These are phyloP conservation scores for Poeciliopsis infans DNA, from an alignment of 2,797 vertebrate species.

Conservation along the genomic window DNA sequence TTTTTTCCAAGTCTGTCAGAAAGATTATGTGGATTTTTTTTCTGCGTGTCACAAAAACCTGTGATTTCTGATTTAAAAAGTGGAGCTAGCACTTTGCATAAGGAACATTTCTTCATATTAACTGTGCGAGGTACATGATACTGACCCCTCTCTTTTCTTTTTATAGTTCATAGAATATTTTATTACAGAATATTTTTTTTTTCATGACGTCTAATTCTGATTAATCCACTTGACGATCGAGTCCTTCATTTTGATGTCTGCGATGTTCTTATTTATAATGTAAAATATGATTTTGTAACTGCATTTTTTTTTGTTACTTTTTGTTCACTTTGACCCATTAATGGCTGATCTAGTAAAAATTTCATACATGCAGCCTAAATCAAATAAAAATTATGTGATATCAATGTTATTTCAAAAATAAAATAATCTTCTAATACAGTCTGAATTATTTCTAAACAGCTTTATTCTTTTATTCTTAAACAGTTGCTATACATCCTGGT, in stretches of 20 bases:
- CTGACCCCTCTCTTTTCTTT: slow-evolving; percentile 40
- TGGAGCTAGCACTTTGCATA: slow-evolving; percentile 45
- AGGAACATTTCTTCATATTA: slow-evolving; percentile 43
- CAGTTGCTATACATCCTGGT: too few relatives aligned
- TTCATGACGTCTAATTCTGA: slow-evolving; percentile 68
- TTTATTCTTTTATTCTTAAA: neutral
- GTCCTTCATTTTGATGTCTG: slow-evolving; percentile 65
- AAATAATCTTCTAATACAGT: slow-evolving; percentile 77
- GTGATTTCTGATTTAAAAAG: slow-evolving; percentile 33
- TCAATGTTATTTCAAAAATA: slow-evolving; percentile 86
- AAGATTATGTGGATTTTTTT: slow-evolving; percentile 14
- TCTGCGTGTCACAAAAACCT: slow-evolving; percentile 30
- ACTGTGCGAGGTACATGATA: slow-evolving; percentile 39
- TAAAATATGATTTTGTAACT: slow-evolving; percentile 75
- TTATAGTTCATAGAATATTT: slow-evolving; percentile 32
- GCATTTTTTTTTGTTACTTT: slow-evolving; percentile 39
- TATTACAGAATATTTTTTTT: slow-evolving; percentile 55
- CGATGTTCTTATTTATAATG: slow-evolving; percentile 86
- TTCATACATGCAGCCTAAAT: slow-evolving; percentile 74
- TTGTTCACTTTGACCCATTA: slow-evolving; percentile 65
- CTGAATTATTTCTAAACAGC: slow-evolving; percentile 19
- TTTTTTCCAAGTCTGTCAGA: slow-evolving; percentile 12
- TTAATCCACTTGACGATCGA: slow-evolving; percentile 58
- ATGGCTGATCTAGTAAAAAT: slow-evolving; percentile 69
- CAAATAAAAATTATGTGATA: slow-evolving; percentile 76